phyloP scores from a whole-genome alignment of 2,113 vertebrate genomes.

The Neotragus pygmaeus region DNA sequence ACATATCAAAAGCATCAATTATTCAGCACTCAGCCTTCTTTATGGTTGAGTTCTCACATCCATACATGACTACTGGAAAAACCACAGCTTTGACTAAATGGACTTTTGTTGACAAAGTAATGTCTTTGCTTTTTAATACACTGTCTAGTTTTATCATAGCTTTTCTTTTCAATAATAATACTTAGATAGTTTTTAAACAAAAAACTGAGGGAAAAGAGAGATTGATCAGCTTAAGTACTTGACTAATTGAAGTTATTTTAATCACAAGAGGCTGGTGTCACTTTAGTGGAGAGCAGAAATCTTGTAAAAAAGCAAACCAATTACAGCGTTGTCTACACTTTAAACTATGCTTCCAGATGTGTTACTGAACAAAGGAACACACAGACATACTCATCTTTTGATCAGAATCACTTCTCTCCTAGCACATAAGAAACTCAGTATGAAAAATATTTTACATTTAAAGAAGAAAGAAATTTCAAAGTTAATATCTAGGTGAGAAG shows the following conservation, averaged over 20 bases:
- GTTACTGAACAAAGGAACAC: conserved; percentile 41
- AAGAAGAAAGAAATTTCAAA: conserved; percentile 72
- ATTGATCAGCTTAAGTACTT: neutral
- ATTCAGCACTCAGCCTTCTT: neutral
- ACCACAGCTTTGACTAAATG: neutral
- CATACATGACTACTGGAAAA: neutral
- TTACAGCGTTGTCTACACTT: neutral
- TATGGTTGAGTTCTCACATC: neutral
- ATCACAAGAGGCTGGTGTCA: neutral
- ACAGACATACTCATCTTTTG: conserved; percentile 60
- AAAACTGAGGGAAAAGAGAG: neutral
- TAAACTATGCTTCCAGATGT: conserved; percentile 20
- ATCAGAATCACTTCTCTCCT: conserved; percentile 55
- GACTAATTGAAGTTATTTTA: neutral
- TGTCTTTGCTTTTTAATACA: neutral
- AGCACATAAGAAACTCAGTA: conserved; percentile 26
- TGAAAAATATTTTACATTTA: conserved; percentile 48
- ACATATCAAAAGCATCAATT: neutral
- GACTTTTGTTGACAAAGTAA: neutral
- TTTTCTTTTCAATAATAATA: neutral
- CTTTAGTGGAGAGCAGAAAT: neutral
- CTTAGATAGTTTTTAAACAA: neutral
- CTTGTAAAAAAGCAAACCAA: neutral
- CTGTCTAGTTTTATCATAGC: neutral
- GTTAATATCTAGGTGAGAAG: conserved; percentile 74